Conservation (phyloP, 2,888 invertebrate genomes). For the Candidula unifasciata region DNA sequence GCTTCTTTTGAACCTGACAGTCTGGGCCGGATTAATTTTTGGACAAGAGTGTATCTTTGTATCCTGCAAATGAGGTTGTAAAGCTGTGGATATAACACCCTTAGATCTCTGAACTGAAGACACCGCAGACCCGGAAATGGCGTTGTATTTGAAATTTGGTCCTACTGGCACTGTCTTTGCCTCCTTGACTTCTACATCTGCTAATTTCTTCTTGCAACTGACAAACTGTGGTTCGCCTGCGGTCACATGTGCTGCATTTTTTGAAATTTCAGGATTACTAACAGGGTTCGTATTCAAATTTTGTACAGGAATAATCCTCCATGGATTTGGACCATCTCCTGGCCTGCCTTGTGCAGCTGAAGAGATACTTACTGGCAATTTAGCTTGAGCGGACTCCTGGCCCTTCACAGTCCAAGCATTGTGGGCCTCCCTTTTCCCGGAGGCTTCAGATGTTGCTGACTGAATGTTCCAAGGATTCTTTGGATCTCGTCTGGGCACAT, state of each 20-base stretch:
- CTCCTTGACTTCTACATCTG: neutral
- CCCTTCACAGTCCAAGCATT: constrained; percentile 14
- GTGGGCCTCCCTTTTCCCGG: neutral
- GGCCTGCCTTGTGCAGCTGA: neutral
- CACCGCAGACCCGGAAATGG: neutral
- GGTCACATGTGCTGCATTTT: neutral
- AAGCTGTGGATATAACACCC: too few species aligned
- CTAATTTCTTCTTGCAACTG: neutral
- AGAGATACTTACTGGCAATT: constrained; percentile 21
- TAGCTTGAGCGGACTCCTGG: neutral
- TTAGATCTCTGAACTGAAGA: neutral
- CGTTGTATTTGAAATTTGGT: neutral
- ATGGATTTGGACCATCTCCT: constrained; percentile 7
- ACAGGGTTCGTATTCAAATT: neutral
- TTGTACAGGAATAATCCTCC: constrained; percentile 5
- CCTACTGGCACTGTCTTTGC: neutral
- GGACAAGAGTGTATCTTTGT: too few species aligned
- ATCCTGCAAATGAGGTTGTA: too few species aligned
- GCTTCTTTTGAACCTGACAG: too few species aligned
- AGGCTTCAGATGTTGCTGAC: neutral
- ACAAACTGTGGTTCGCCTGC: neutral
- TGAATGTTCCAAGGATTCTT: constrained; percentile 27
- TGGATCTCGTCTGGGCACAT: constrained; percentile 14
- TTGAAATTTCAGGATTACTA: neutral
- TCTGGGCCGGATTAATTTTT: too few species aligned